Evolutionary conservation across 1,140 invertebrate species (phyloP), one percentile per base, ranked within the genome.

Genomic region (Andrena cerasifolii): DNA sequence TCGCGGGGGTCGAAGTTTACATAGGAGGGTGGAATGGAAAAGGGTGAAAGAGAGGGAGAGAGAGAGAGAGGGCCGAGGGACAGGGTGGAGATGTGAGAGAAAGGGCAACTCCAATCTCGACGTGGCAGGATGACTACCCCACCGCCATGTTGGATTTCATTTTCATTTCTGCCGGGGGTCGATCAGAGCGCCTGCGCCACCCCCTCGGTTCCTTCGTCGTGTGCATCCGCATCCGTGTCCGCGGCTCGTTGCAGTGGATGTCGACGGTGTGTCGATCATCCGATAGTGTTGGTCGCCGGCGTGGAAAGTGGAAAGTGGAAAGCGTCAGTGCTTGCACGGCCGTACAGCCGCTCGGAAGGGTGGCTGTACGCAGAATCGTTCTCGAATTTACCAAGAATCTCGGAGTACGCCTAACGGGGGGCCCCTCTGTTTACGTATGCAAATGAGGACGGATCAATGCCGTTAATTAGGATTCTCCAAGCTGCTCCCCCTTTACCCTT

Each of bases 381-480:
- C 78, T 83, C 71, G 74, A 80, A 81, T 86, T 82, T 77, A 68
- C 76, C 83, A 86, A 88, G 88, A 90, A 89, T 86, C 74, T 80
- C 74, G 67, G 78, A 84, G 83, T 78, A 71, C 80, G 84, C 80
- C 77, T 83, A 88, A 83, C 79, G 56, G 45, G 65, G n/a, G 43
- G 70, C 58, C 85, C 81, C 80, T 89, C 85, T 88, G 86, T 90
- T 90, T 90, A 89, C 88, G 81, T 87, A 90, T 90, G 89, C 85
- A 90, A 89, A 90, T 88, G 83, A 83, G 79, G 62, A 71, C 53
- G 79, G 88, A 88, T 90, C 87, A 88, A 89, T 89, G 80, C 79
- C 76, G 87, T 85, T 91, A 89, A 91, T 91, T 90, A 91, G 85
- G 86, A 90, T 89, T 90, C 84, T 66, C 83, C 45, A 67, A 51